These are phyloP conservation scores for Lepus americanus DNA, from an alignment of 2,113 vertebrate genomes.

Conservation along the genomic window DNA sequence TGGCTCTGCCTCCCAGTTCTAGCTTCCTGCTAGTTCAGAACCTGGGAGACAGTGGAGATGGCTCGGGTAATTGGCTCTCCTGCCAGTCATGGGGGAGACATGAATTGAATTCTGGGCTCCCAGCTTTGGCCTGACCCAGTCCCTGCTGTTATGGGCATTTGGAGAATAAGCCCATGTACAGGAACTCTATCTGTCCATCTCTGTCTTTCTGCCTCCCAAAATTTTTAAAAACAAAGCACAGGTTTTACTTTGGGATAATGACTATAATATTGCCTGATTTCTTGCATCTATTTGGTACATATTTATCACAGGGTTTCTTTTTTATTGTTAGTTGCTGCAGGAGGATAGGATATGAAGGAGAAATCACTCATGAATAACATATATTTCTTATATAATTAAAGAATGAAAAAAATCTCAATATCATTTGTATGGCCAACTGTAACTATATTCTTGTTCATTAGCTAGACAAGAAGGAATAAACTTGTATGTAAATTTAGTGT, in stretches of 20 bases:
- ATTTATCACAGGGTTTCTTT: neutral
- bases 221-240: no score
- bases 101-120: no score
- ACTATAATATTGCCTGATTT: neutral
- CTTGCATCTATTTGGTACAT: neutral
- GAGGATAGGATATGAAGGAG: neutral
- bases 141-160: no score
- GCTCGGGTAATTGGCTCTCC: no score
- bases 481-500: neutral
- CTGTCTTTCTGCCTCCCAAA: no score
- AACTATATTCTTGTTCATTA: neutral
- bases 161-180: no score
- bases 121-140: no score
- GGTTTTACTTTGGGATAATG: neutral
- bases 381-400: slow-evolving; percentile 16
- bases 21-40: no score
- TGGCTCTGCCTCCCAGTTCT: no score
- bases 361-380: slow-evolving; percentile 14
- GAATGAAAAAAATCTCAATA: neutral
- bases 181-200: no score
- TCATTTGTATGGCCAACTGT: neutral
- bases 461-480: neutral
- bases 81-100: no score
- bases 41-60: no score
- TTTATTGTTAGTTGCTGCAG: neutral